Conservation (phyloP, 2,888 invertebrate species). For the Furcula furcula region DNA sequence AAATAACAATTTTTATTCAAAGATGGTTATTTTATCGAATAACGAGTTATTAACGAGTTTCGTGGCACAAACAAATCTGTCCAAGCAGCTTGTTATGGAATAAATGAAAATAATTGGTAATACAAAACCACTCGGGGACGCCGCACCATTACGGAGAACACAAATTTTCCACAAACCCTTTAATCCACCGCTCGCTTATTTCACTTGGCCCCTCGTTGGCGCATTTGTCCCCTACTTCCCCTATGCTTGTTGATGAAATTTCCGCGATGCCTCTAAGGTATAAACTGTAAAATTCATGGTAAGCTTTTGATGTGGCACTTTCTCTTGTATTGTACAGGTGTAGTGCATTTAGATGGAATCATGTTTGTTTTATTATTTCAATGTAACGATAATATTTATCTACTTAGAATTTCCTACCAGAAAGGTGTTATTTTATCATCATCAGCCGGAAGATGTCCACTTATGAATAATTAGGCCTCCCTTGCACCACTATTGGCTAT, state of each 20-base stretch:
- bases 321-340: constrained; percentile 30
- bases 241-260: constrained; percentile 67
- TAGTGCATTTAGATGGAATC: constrained; percentile 44
- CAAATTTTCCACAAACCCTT: constrained; percentile 79
- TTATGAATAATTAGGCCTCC: too few species aligned
- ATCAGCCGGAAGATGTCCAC: too few species aligned
- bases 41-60: constrained; percentile 32
- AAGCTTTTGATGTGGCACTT: constrained; percentile 55
- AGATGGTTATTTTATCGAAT: too few species aligned
- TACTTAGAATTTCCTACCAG: constrained; percentile 20
- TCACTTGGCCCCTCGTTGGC: constrained; percentile 76
- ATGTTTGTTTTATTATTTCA: constrained; percentile 42
- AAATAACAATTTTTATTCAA: too few species aligned
- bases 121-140: constrained; percentile 71
- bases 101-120: constrained; percentile 78
- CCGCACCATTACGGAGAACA: constrained; percentile 64
- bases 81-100: constrained; percentile 58
- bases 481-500: too few species aligned
- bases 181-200: constrained; percentile 75
- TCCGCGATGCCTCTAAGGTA: constrained; percentile 56
- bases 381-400: constrained; percentile 31
- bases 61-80: constrained; percentile 28
- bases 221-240: constrained; percentile 48
- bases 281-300: constrained; percentile 57
- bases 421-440: too few species aligned